Conservation (phyloP, 2,113 vertebrate species). For the Otocyon megalotis region DNA sequence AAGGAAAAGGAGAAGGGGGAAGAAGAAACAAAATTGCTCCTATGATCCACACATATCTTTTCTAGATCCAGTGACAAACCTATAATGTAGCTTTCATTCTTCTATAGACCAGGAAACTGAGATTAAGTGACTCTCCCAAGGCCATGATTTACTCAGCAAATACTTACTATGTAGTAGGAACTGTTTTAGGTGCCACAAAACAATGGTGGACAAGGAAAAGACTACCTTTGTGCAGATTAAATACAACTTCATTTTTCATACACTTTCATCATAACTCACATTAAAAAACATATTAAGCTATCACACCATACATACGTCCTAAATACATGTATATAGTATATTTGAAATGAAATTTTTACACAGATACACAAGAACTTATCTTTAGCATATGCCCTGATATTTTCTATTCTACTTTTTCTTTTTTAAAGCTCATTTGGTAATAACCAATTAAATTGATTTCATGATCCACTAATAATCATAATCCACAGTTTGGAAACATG, state of each 20-base stretch:
- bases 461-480: not conserved
- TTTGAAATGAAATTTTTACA: not conserved
- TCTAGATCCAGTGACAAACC: not conserved
- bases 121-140: not conserved
- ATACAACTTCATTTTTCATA: conserved; percentile 25
- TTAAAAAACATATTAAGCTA: not conserved
- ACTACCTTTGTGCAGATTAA: not conserved
- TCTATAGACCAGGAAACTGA: not conserved
- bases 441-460: not conserved
- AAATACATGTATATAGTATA: not conserved
- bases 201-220: not conserved
- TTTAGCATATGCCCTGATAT: not conserved
- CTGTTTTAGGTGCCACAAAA: not conserved
- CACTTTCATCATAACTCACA: not conserved
- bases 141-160: not conserved
- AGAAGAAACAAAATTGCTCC: not conserved
- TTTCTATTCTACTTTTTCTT: not conserved
- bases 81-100: not conserved
- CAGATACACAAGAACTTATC: not conserved
- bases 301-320: not conserved
- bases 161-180: not conserved
- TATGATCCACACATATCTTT: not conserved
- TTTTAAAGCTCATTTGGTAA: not conserved
- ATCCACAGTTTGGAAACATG: not conserved
- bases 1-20: not conserved